Evolutionary conservation across 2,797 vertebrate genomes (phyloP), one percentile per base, ranked within the genome.

Genomic region (Danio jaintianensis): DNA sequence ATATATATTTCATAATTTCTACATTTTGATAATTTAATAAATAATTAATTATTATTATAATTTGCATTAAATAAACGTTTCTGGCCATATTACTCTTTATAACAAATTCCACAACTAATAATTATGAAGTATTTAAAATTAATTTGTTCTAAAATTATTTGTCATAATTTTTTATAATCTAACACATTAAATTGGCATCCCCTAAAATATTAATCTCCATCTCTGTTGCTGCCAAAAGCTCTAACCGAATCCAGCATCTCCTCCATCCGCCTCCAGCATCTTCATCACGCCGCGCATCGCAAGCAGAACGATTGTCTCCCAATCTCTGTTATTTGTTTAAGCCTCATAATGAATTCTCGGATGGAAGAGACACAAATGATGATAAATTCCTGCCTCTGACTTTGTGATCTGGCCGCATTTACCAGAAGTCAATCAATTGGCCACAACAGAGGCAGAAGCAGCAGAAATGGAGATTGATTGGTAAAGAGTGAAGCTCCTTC

Each of bases 381-480:
- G 85, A 85, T 80, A 82, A 83, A 87, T 87, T 78, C 72, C 61
- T 68, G 83, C 78, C 78, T 82, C 71, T 85, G 79, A 79, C 70
- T 84, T 80, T 69, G 55, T 78, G 55, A 79, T 88, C 80, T 79
- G 82, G 83, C 68, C 50, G 72, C 69, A 75, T 86, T 86, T 85
- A 83, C 82, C 79, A 84, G 80, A 80, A 85, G 86, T 79, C 78
- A 59, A 82, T 86, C 83, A 82, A 77, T 81, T 69, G 79, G 67
- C 83, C 47, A 18, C 36, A 56, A 78, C 45, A 52, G 45, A 66
- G 84, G 75, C 48, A 78, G 76, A 78, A 40, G 36, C 20, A 48
- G 69, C n/a, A 43, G 48, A 80, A 78, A 85, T 86, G 81, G 81
- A 86, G 86, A 86, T 88, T 85, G 86, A 88, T 88, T 85, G 61